Evolutionary conservation across 2,113 vertebrate genomes (phyloP).

Genomic region (Cinclus cinclus): DNA sequence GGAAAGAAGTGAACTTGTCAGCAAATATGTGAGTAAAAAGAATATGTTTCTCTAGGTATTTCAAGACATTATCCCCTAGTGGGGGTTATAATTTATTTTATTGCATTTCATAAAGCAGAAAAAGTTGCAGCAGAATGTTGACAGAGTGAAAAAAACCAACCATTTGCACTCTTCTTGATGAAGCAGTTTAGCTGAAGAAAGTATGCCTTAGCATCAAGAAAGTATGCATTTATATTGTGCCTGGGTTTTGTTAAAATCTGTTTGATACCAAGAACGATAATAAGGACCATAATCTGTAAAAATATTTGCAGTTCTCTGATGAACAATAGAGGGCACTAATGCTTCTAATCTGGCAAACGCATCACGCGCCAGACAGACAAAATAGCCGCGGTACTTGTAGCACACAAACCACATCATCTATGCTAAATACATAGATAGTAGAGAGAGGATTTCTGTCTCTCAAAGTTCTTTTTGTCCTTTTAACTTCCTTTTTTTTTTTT

Average conservation of each 20-base stretch:
- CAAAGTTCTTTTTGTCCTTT: constrained; percentile 44
- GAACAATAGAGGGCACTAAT: constrained; percentile 88
- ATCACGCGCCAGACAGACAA: constrained; percentile 11
- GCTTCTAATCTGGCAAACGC: constrained; percentile 78
- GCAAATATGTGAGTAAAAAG: background rate
- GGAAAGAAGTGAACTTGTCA: background rate
- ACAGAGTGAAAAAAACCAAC: background rate
- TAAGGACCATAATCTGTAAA: constrained; percentile 21
- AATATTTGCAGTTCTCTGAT: constrained; percentile 74
- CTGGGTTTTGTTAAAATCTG: constrained; percentile 11
- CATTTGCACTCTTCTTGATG: background rate
- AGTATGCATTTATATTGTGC: background rate
- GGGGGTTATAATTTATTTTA: background rate
- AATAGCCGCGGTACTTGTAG: background rate
- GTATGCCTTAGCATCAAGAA: background rate
- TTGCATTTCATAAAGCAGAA: background rate
- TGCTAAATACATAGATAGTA: constrained; percentile 20
- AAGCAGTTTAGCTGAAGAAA: background rate
- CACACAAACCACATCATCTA: constrained; percentile 36
- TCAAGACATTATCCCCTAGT: background rate
- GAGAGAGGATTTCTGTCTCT: constrained; percentile 38
- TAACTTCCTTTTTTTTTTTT: background rate
- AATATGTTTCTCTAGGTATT: background rate
- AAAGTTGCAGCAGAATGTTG: background rate
- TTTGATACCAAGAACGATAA: constrained; percentile 7